Conservation (phyloP, 2,797 vertebrate species). For the Strix occidentalis region DNA sequence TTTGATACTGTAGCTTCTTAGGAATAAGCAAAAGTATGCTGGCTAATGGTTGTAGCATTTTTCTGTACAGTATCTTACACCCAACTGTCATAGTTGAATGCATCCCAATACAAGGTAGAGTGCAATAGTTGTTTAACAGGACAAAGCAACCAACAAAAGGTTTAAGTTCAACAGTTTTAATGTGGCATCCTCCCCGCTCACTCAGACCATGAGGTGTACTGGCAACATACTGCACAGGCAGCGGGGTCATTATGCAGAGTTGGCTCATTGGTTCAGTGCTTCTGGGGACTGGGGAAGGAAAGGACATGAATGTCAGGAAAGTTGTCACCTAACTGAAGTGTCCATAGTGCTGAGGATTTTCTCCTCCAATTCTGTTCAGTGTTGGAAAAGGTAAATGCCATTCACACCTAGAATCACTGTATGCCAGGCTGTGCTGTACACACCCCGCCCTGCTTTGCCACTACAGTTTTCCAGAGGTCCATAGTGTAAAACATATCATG, state of each 20-base stretch:
- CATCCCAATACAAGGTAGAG: not conserved
- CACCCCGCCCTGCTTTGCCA: not conserved
- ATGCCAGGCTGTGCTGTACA: no score
- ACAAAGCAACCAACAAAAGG: not conserved
- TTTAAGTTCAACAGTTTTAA: not conserved
- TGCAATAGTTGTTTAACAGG: not conserved
- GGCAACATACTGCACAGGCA: fast-evolving
- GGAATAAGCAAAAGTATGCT: not conserved
- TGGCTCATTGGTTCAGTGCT: not conserved
- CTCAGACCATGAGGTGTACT: not conserved
- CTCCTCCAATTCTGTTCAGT: not conserved
- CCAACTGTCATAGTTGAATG: not conserved
- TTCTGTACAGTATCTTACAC: not conserved
- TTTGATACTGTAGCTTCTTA: not conserved
- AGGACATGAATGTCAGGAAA: not conserved
- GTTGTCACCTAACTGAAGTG: not conserved
- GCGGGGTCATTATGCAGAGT: not conserved
- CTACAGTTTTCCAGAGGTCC: not conserved
- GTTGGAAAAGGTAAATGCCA: not conserved
- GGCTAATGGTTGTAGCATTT: not conserved
- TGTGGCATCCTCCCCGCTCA: not conserved
- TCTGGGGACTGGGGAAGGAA: not conserved
- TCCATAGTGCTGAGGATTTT: not conserved
- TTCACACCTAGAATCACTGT: not conserved
- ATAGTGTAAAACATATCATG: not conserved